Conservation (phyloP, 2,113 vertebrate genomes). For the Anoura caudifer region DNA sequence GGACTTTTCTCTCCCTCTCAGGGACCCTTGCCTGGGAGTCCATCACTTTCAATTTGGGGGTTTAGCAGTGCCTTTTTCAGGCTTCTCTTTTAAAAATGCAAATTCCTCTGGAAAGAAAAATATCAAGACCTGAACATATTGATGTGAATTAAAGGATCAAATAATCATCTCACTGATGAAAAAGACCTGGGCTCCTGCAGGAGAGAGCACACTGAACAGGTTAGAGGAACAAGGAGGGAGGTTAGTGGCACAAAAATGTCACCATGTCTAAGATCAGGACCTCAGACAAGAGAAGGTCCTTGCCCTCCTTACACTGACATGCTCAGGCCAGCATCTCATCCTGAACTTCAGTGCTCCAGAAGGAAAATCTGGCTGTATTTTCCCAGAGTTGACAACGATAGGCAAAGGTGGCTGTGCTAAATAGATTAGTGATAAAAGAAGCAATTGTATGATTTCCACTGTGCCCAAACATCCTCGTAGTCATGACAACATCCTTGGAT, state of each 20-base stretch:
- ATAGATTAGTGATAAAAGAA: constrained; percentile 50
- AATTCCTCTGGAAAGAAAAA: not conserved
- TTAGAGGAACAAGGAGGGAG: not conserved
- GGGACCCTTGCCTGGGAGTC: not conserved
- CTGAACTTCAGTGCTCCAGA: not conserved
- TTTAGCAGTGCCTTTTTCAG: not conserved
- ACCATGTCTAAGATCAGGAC: not conserved
- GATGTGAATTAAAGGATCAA: not conserved
- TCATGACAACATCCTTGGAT: constrained; percentile 55
- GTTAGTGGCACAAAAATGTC: not conserved
- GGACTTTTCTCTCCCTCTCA: not conserved
- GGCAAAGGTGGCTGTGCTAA: not conserved
- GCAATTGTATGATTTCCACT: constrained; percentile 24
- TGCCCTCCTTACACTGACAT: not conserved
- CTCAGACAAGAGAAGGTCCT: not conserved
- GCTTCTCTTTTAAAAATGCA: not conserved
- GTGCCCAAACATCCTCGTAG: constrained; percentile 22
- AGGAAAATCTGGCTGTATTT: not conserved
- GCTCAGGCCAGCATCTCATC: not conserved
- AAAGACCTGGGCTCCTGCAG: not conserved
- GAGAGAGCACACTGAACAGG: not conserved
- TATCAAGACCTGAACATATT: not conserved
- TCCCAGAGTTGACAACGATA: not conserved
- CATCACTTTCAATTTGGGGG: not conserved
- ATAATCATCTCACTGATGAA: not conserved